A percentile compares a stretch with the other conserved stretches of the same genome.
Conservation (phyloP, 2,797 vertebrate genomes). For the Selene dorsalis region DNA sequence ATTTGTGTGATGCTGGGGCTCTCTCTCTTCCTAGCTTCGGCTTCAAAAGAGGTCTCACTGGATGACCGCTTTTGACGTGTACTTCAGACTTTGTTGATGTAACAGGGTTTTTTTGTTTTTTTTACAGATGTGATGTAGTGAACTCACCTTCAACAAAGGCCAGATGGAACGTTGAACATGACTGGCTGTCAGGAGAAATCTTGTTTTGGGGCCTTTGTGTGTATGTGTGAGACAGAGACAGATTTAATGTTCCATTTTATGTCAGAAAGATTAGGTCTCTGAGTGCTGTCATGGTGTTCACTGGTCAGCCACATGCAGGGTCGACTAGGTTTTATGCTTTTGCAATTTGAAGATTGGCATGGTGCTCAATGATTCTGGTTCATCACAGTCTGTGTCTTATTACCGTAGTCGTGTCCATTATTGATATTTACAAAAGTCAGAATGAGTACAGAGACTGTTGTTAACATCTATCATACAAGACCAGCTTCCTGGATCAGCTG, state of each 20-base stretch:
- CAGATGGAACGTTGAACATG: slow-evolving; percentile 28
- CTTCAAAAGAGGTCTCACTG: neutral
- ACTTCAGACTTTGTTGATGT: slow-evolving; percentile 27
- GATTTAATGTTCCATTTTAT: slow-evolving; percentile 46
- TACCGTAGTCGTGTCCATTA: neutral
- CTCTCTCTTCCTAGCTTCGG: neutral
- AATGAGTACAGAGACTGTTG: neutral
- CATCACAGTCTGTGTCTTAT: neutral
- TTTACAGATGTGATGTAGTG: slow-evolving; percentile 28
- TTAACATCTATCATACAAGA: too few species aligned
- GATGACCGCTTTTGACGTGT: neutral
- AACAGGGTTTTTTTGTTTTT: neutral
- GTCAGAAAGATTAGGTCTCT: slow-evolving; percentile 30
- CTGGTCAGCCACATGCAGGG: slow-evolving; percentile 22
- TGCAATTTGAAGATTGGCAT: neutral
- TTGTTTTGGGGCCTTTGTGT: slow-evolving; percentile 1
- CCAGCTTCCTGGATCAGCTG: neutral
- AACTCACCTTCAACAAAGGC: slow-evolving; percentile 41
- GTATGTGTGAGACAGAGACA: slow-evolving; percentile 25
- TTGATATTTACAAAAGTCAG: neutral
- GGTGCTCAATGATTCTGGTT: neutral
- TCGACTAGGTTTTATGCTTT: neutral
- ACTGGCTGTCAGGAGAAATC: slow-evolving; percentile 42
- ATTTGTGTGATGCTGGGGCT: neutral
- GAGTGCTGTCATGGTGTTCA: slow-evolving; percentile 21